Evolutionary conservation across 2,797 vertebrate genomes (phyloP), one percentile per base, ranked within the genome.

Genomic region (Nasua narica): DNA sequence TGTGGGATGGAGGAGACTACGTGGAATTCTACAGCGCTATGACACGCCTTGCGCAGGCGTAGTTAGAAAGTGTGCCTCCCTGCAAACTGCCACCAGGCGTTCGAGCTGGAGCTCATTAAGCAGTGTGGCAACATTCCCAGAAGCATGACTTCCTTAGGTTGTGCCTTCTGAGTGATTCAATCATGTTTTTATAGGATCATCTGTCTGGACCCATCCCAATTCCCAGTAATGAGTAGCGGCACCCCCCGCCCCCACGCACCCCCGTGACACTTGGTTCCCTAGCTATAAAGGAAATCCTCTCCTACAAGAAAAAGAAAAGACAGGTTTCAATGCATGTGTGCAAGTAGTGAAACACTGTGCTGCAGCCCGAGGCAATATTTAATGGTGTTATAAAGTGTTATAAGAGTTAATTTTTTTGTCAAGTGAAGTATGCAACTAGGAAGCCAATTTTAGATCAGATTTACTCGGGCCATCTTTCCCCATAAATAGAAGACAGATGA

Each of bases 181-280:
- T 46, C 40, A 40, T 76, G 56, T 8, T 37, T 81, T 35, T 67
- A 58, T 11, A 29, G n/a, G n/a, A 15, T 52, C 14, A 19, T 35
- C 76, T 19, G 27, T 16, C 37, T 35, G 25, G 54, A 35, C 10
- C 29, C 43, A 48, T 37, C 40, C 3, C 12, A 19, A 14, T 32
- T 32, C 46, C 8, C 40, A 16, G 10, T 48, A 76, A 48, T 32
- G 72, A 48, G 43, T 46, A 74, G 43, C 40, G 37, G 52, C 5
- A 5, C 21, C 13, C 15, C 6, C 6, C 0, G 0, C 14, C 9
- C 5, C 21, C 2, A 60, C 10, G 8, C 9, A 0, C 16, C 10
- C 0, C 12, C 29, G 25, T 37, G 35, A 69, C 67, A 77, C 37
- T 35, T 19, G 27, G 8, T 69, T 58, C n/a, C 16, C 10, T 32